Percentiles rank a stretch among this genome's conserved stretches.
Conservation (phyloP, 2,888 invertebrate genomes). For the Sylvicola cinctus region DNA sequence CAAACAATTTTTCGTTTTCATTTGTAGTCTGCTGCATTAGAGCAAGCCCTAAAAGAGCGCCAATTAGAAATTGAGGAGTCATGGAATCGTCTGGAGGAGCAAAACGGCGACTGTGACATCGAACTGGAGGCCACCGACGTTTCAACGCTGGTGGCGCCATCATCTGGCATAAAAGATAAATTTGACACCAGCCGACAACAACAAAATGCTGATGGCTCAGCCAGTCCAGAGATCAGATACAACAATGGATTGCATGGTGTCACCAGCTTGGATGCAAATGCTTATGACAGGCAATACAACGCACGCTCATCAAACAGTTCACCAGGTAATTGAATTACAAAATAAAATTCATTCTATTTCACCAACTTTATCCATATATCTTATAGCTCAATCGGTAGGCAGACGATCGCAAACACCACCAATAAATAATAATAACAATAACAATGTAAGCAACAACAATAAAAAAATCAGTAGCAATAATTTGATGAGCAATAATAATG, state of each 20-base stretch:
- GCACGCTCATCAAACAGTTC: no score
- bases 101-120: conserved; percentile 1
- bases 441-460: no score
- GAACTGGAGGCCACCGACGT: neutral
- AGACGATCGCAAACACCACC: neutral
- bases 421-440: neutral
- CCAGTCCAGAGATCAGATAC: no score
- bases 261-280: no score
- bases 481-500: no score
- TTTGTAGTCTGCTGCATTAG: conserved; percentile 3
- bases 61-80: conserved; percentile 2
- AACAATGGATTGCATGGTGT: no score
- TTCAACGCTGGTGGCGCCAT: no score
- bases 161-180: neutral
- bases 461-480: no score
- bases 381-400: neutral
- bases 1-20: no score
- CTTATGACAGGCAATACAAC: no score
- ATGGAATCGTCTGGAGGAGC: conserved; percentile 2
- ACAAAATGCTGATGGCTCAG: conserved; percentile 1
- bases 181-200: neutral
- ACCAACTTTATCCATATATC: neutral
- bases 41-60: conserved; percentile 1
- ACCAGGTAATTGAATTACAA: no score
- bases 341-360: no score